These are phyloP conservation scores for Muntiacus muntjak DNA, from an alignment of 2,113 vertebrate genomes.

Conservation along the genomic window DNA sequence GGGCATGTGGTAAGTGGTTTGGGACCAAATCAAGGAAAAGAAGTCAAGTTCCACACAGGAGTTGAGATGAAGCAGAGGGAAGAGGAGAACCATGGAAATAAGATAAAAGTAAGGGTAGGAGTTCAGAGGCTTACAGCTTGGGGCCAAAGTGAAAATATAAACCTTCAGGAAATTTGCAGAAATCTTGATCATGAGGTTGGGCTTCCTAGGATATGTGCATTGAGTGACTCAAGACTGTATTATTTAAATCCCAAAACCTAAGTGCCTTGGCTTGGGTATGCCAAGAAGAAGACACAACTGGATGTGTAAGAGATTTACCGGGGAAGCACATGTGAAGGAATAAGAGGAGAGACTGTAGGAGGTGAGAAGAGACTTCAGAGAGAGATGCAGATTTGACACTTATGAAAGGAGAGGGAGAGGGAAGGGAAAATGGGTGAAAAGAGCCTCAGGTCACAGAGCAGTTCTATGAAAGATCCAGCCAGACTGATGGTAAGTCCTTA, in stretches of 20 bases:
- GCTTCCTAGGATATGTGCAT: neutral
- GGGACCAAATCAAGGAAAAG: neutral
- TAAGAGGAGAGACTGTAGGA: neutral
- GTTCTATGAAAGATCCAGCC: neutral
- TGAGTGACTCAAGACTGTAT: neutral
- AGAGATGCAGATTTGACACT: neutral
- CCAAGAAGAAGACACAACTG: neutral
- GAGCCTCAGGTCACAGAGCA: neutral
- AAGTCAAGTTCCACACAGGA: neutral
- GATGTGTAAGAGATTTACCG: neutral
- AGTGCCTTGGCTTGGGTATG: neutral
- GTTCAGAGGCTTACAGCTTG: neutral
- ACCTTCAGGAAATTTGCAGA: neutral
- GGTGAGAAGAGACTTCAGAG: neutral
- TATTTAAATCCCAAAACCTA: neutral
- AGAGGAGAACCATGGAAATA: neutral
- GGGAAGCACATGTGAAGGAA: neutral
- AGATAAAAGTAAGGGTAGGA: neutral
- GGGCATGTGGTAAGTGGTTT: neutral
- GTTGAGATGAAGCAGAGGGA: neutral
- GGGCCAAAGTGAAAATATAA: neutral
- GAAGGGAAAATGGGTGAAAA: neutral
- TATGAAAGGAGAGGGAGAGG: neutral
- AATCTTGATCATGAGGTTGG: neutral
- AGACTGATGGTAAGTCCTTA: neutral